Conservation (phyloP, 2,888 invertebrate species). For the Dasypolia templi region DNA sequence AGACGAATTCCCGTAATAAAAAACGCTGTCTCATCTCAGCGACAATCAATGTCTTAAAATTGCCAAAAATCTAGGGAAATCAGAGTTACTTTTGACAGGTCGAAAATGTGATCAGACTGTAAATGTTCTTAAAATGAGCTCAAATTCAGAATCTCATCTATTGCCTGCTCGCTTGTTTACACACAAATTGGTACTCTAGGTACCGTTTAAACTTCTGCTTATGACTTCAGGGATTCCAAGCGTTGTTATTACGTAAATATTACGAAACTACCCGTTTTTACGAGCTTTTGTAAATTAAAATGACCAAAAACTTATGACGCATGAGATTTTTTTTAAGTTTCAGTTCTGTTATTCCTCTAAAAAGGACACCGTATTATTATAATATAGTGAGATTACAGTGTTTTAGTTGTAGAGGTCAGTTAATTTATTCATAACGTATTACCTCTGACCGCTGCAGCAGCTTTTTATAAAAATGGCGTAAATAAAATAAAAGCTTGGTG, state of each 20-base stretch:
- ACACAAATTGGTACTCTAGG: too few relatives aligned
- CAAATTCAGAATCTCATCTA: neutral
- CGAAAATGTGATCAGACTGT: too few relatives aligned
- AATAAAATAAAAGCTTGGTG: constrained; percentile 57
- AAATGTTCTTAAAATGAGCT: too few relatives aligned
- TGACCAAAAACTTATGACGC: neutral
- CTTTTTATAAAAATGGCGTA: constrained; percentile 56
- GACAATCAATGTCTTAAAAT: too few relatives aligned
- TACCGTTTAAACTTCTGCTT: neutral
- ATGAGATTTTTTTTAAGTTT: neutral
- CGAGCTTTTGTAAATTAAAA: neutral
- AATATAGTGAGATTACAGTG: neutral
- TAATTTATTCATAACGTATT: constrained; percentile 52
- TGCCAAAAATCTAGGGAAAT: too few relatives aligned
- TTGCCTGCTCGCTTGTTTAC: neutral
- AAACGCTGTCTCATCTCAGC: too few relatives aligned
- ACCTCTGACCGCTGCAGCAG: constrained; percentile 35
- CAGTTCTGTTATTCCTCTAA: neutral
- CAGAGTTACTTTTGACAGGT: too few relatives aligned
- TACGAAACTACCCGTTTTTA: neutral
- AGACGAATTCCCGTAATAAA: too few relatives aligned
- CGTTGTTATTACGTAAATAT: neutral
- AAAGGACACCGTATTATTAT: neutral
- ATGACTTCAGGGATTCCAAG: neutral
- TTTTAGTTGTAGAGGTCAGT: neutral